Evolutionary conservation across 2,113 vertebrate genomes (phyloP).

Genomic region (Pachyramphus minor): DNA sequence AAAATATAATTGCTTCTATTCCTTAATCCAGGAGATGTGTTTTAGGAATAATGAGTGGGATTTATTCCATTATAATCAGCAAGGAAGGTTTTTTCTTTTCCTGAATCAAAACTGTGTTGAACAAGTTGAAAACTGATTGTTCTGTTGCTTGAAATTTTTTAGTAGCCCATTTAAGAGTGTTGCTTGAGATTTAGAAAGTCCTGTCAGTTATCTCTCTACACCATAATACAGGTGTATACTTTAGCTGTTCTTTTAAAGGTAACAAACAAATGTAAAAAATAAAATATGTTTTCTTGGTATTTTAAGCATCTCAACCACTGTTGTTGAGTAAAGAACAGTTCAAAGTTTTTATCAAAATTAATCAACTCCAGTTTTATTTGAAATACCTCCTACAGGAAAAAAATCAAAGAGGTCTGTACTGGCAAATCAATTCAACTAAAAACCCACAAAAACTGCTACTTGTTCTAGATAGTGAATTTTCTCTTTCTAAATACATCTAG

Average conservation of each 20-base stretch:
- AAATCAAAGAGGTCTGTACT: neutral
- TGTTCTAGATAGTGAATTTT: neutral
- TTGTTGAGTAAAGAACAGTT: neutral
- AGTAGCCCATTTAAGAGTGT: neutral
- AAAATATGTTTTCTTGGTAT: neutral
- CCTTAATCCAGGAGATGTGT: neutral
- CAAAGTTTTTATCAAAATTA: neutral
- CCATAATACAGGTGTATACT: neutral
- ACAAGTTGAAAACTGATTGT: neutral
- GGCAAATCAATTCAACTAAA: neutral
- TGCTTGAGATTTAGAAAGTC: neutral
- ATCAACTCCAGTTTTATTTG: neutral
- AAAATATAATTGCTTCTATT: neutral
- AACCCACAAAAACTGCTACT: neutral
- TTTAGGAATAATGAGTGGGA: neutral
- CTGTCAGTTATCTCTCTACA: neutral
- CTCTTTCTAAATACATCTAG: neutral
- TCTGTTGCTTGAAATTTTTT: neutral
- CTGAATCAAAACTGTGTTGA: neutral
- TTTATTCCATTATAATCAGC: neutral
- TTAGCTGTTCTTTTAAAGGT: neutral
- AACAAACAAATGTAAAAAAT: neutral
- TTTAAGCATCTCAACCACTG: rapidly evolving
- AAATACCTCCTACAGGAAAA: neutral
- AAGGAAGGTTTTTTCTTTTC: neutral